Evolutionary conservation across 2,113 vertebrate genomes (phyloP), one percentile per base, ranked within the genome.

Genomic region (Erpornis zantholeuca): DNA sequence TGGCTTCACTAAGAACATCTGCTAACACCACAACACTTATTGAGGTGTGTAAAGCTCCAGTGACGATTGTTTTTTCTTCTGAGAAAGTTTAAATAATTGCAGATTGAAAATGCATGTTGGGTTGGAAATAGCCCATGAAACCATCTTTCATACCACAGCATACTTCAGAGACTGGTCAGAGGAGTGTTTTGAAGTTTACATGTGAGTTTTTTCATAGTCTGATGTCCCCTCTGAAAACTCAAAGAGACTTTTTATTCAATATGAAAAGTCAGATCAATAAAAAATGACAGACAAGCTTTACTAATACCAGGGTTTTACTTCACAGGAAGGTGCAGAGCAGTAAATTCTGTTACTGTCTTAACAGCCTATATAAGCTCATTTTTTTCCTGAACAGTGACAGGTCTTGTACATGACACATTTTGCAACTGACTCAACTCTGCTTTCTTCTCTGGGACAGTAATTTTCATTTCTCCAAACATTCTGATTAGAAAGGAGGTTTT

Each of bases 1-100:
- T 77, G 91, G 82, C 73, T 94, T 89, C 70, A 84, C 53, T 77
- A 60, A 94, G 80, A 95, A 89, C 73, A 95, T 95, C 84, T 94
- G 94, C 72, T 94, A 94, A 63, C 29, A 77, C 7, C 75, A 65
- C 68, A 90, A 80, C 78, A 66, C 50, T 68, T 77, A 88, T 22
- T 73, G 92, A 94, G 88, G 88, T 86, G 82, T 91, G 64, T 53
- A n/a, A 86, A 83, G 52, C 73, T 59, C 17, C n/a, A 47, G 8
- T 5, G 22, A 50, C 0, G 3, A 16, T 3, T 8, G n/a, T 16
- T 69, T 63, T 73, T 61, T 36, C 22, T 60, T 63, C 59, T 66
- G 61, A 83, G 42, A 88, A 92, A 82, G 78, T 88, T 91, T 86
- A 95, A 91, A 82, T 82, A 89, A 79, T 21, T 45, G 17, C 54